phyloP scores from a whole-genome alignment of 2,113 vertebrate genomes.

The Odobenus rosmarus region DNA sequence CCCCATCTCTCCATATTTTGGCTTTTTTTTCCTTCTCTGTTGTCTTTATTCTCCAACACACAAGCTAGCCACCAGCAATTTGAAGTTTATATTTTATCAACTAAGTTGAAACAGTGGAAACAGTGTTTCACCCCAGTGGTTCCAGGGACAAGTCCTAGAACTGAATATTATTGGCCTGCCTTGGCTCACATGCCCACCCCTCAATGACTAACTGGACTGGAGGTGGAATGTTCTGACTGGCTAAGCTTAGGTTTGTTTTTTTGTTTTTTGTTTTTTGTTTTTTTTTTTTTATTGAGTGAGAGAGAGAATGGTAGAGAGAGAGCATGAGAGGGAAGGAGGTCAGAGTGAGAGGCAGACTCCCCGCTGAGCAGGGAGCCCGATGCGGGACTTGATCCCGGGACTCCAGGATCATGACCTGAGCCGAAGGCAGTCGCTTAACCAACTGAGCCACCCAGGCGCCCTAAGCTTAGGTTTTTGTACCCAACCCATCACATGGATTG shows the following conservation, averaged over 20 bases:
- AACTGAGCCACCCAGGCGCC: too few relatives aligned
- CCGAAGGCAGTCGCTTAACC: too few relatives aligned
- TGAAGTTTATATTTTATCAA: neutral
- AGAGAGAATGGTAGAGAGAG: too few relatives aligned
- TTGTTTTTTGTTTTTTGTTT: too few relatives aligned
- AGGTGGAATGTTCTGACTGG: neutral
- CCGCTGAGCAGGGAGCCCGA: too few relatives aligned
- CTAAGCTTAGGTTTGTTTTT: too few relatives aligned
- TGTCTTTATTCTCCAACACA: neutral
- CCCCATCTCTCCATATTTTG: neutral
- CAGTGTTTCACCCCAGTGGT: neutral
- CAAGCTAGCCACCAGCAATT: neutral
- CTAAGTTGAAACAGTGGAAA: neutral
- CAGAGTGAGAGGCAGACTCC: too few relatives aligned
- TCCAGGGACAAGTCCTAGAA: neutral
- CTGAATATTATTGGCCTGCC: neutral
- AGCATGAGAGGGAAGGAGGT: too few relatives aligned
- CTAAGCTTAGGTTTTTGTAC: neutral
- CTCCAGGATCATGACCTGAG: too few relatives aligned
- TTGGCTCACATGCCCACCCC: neutral
- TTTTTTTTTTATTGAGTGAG: too few relatives aligned
- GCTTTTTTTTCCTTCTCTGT: neutral
- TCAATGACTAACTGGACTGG: neutral
- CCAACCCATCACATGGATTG: neutral
- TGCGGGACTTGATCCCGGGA: too few relatives aligned